Percentiles rank a stretch among this genome's conserved stretches.
Conservation (phyloP, 2,888 invertebrate genomes). For the Mellilla xanthometata region DNA sequence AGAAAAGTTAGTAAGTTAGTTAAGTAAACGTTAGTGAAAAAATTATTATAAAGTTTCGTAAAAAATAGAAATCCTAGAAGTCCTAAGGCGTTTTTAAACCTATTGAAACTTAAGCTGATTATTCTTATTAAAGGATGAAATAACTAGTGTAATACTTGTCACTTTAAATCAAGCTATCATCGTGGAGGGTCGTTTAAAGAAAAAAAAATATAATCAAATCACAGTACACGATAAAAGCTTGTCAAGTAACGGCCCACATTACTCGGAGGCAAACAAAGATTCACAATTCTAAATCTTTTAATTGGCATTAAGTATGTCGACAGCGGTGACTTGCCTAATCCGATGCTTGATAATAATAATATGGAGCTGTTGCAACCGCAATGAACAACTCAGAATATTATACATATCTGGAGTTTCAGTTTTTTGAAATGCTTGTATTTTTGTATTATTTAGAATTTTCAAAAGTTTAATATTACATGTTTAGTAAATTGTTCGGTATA, state of each 20-base stretch:
- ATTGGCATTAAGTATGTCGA: conserved; percentile 81
- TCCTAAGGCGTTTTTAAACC: too few relatives aligned
- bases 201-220: conserved; percentile 35
- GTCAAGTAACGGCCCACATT: conserved; percentile 60
- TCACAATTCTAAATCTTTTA: conserved; percentile 79
- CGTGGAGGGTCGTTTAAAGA: conserved; percentile 23
- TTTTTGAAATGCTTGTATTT: too few relatives aligned
- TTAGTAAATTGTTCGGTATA: too few relatives aligned
- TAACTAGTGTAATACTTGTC: conserved; percentile 12
- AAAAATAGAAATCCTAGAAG: too few relatives aligned
- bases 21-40: too few relatives aligned
- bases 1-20: too few relatives aligned
- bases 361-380: conserved; percentile 48
- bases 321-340: conserved; percentile 79
- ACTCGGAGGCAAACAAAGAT: conserved; percentile 77
- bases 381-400: background rate
- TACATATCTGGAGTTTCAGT: too few relatives aligned
- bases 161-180: conserved; percentile 9
- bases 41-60: too few relatives aligned
- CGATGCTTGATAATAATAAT: conserved; percentile 55
- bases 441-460: too few relatives aligned
- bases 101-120: too few relatives aligned
- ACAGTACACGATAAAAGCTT: conserved; percentile 39
- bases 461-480: too few relatives aligned
- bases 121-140: too few relatives aligned